Base-by-base conservation (phyloP, 2,888 invertebrate species). In the Malthinus flaveolus region DNA sequence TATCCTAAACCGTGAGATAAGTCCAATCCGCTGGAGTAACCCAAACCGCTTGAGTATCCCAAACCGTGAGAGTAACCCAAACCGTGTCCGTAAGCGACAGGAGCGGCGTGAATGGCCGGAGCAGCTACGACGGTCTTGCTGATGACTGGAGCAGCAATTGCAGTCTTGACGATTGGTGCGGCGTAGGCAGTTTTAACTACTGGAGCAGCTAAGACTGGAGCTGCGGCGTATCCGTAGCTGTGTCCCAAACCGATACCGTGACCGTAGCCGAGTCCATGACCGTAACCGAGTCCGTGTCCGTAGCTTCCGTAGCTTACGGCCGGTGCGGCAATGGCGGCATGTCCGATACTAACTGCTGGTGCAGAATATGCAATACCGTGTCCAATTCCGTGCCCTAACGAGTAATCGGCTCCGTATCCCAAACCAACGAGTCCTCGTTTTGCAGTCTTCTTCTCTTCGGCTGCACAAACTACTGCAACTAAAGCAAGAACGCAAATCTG, bases 401-500 rank as follows among this genome's bases (percentile, higher is more conserved):
- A 46, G 10, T 59, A 58, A 6, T 49, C 56, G 37, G 50, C 59
- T 5, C 66, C 68, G 36, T 68, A 68, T 31, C 68, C 68, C 9
- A 68, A 52, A 49, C 68, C 68, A 10, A 65, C 47, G 6, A 69
- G 36, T 32, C 69, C 69, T 49, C 69, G 64, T 53, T 69, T 69
- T 42, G 67, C 69, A 31, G 59, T 62, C 51, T 68, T 69, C 64
- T 69, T 67, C 13, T 61, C 66, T 56, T 62, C 59, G 45, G 64
- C 66, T 12, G 60, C 65, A 15, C 45, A 56, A 23, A 60, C 66
- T 32, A 52, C 52, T n/a, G 58, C 64, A 8, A 54, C 49, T 36
- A 62, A 48, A 42, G 61, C 66, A 31, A 68, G 52, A 15, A 62
- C 54, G 15, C 51, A 52, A 35, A 61, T 45, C 53, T 61, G 50